phyloP scores from a whole-genome alignment of 2,888 invertebrate genomes.

The Lasioglossum leucozonium region DNA sequence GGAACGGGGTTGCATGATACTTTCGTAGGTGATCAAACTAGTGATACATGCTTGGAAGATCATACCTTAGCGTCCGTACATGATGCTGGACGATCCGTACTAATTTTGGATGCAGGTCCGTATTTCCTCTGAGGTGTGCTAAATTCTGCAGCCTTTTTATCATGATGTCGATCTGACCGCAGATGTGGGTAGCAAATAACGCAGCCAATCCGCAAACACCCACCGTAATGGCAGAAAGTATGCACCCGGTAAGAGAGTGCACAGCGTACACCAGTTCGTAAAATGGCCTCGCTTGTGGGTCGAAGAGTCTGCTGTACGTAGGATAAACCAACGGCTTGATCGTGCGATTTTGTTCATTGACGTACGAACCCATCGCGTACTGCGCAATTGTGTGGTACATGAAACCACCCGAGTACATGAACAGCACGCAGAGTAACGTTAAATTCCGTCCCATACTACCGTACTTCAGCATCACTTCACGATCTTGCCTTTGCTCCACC shows the following conservation, averaged over 20 bases:
- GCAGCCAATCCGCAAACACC: slow-evolving; percentile 68
- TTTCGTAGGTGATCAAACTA: background rate
- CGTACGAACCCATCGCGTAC: slow-evolving; percentile 25
- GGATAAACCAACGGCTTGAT: slow-evolving; percentile 69
- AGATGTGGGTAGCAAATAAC: slow-evolving; percentile 65
- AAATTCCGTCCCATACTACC: slow-evolving; percentile 71
- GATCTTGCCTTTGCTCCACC: slow-evolving; percentile 55
- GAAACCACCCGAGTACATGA: slow-evolving; percentile 60
- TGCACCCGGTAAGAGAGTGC: slow-evolving; percentile 69
- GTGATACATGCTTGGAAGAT: background rate
- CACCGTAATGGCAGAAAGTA: slow-evolving; percentile 68
- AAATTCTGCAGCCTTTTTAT: slow-evolving; percentile 33
- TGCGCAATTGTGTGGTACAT: slow-evolving; percentile 58
- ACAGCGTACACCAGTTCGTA: slow-evolving; percentile 75
- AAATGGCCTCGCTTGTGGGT: slow-evolving; percentile 66
- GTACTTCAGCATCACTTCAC: slow-evolving; percentile 68
- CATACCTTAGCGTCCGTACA: background rate
- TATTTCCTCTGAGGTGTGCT: background rate
- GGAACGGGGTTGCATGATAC: background rate
- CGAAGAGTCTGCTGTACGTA: slow-evolving; percentile 63
- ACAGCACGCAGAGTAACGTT: slow-evolving; percentile 54
- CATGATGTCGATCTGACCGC: slow-evolving; percentile 68
- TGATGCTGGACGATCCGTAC: slow-evolving; percentile 60
- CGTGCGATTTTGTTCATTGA: slow-evolving; percentile 61
- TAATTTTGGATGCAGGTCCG: slow-evolving; percentile 35